Conservation (phyloP, 2,888 invertebrate species). For the Autographa gamma region DNA sequence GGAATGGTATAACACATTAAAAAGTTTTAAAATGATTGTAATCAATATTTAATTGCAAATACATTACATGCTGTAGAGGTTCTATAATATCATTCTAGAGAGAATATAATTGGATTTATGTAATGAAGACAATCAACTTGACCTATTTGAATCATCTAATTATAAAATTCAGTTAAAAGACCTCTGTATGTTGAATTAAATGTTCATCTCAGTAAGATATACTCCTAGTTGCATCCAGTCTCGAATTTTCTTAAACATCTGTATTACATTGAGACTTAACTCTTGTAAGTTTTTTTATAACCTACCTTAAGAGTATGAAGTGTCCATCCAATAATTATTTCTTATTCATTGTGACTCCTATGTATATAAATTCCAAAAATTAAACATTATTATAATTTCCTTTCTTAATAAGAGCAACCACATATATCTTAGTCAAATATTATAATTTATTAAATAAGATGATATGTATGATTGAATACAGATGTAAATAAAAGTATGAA, state of each 20-base stretch:
- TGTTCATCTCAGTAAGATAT: not conserved
- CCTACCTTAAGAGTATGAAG: not conserved
- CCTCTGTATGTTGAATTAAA: not conserved
- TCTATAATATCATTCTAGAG: not conserved
- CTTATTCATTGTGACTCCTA: not conserved
- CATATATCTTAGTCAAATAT: not conserved
- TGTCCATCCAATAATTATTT: not conserved
- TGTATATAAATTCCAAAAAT: not conserved
- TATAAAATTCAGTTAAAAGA: not conserved
- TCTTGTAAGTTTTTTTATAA: no score
- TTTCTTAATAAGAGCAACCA: not conserved
- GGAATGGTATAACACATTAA: constrained; percentile 1
- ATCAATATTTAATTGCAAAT: constrained; percentile 1
- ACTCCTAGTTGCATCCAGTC: not conserved
- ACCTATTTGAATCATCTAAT: not conserved
- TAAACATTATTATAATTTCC: not conserved
- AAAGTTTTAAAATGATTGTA: not conserved
- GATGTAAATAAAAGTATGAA: constrained; percentile 35
- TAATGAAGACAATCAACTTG: not conserved
- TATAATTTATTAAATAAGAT: not conserved
- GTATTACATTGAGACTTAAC: no score
- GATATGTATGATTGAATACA: constrained; percentile 6
- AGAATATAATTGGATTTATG: not conserved
- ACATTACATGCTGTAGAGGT: not conserved
- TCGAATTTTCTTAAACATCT: not conserved